These are phyloP conservation scores for Hoplostethus mediterraneus DNA, from an alignment of 2,797 vertebrate genomes.

Conservation along the genomic window DNA sequence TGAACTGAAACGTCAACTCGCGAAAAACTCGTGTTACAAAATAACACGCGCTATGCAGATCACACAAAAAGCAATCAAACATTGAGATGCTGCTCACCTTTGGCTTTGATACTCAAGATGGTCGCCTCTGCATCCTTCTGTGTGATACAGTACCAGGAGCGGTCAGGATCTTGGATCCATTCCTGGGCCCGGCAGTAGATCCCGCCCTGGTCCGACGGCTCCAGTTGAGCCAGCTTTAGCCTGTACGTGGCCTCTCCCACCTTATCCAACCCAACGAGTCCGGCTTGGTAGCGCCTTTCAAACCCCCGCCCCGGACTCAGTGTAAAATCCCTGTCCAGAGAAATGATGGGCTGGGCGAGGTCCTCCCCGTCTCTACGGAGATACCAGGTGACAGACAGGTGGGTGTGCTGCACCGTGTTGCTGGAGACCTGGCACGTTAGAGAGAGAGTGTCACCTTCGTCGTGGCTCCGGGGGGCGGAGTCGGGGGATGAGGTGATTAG, in stretches of 20 bases:
- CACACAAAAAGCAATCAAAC: background rate
- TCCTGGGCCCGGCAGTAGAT: slow-evolving; percentile 81
- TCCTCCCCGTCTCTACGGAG: slow-evolving; percentile 63
- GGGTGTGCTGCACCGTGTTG: slow-evolving; percentile 91
- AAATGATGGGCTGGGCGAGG: slow-evolving; percentile 60
- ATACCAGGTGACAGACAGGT: slow-evolving; percentile 91
- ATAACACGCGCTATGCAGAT: background rate
- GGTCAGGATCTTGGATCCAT: slow-evolving; percentile 86
- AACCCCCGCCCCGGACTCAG: slow-evolving; percentile 76
- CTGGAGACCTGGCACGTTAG: slow-evolving; percentile 88
- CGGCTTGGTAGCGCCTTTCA: slow-evolving; percentile 70
- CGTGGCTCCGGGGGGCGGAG: slow-evolving; percentile 50
- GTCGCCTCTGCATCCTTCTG: slow-evolving; percentile 70
- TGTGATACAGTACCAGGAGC: slow-evolving; percentile 83
- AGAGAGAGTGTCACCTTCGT: slow-evolving; percentile 84
- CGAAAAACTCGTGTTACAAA: no score
- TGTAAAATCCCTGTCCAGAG: slow-evolving; percentile 79
- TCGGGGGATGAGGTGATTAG: slow-evolving; percentile 78
- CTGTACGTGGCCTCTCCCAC: slow-evolving; percentile 74
- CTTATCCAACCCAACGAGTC: slow-evolving; percentile 80
- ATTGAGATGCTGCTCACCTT: slow-evolving; percentile 79
- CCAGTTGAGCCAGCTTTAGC: slow-evolving; percentile 73
- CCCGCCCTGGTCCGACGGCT: slow-evolving; percentile 77
- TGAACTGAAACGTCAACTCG: background rate
- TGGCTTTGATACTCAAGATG: slow-evolving; percentile 66